Evolutionary conservation across 2,888 invertebrate genomes (phyloP).

Genomic region (Diarsia mendica): DNA sequence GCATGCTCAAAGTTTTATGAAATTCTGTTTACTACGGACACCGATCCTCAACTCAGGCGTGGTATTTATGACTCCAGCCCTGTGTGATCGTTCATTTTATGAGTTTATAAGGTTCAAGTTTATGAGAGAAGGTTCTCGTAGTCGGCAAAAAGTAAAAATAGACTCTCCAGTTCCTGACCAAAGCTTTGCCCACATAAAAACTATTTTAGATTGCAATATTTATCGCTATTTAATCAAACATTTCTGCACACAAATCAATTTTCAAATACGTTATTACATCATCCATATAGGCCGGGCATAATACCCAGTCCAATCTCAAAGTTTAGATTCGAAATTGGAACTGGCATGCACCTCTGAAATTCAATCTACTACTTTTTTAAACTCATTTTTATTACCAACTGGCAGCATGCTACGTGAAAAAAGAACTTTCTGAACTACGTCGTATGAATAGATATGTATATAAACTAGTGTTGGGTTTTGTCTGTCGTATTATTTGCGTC

Average conservation of each 20-base stretch:
- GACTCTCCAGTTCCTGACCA: slow-evolving; percentile 3
- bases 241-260: not conserved
- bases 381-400: slow-evolving; percentile 34
- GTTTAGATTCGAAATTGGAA: slow-evolving; percentile 49
- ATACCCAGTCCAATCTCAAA: slow-evolving; percentile 30
- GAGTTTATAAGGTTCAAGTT: slow-evolving; percentile 19
- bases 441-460: not conserved
- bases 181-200: not conserved
- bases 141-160: slow-evolving; percentile 19
- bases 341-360: slow-evolving; percentile 29
- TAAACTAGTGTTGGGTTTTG: slow-evolving; percentile 9
- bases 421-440: not conserved
- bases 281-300: slow-evolving; percentile 4
- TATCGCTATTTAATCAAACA: not conserved
- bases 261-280: slow-evolving; percentile 20
- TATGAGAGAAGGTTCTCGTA: slow-evolving; percentile 15
- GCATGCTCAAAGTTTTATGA: slow-evolving; percentile 40
- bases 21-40: slow-evolving; percentile 31
- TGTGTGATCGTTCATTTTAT: slow-evolving; percentile 22
- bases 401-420: slow-evolving; percentile 18
- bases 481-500: slow-evolving; percentile 17
- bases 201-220: not conserved
- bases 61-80: slow-evolving; percentile 16
- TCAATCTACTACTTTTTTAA: slow-evolving; percentile 39
- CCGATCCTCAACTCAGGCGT: not conserved